Evolutionary conservation across 1,140 invertebrate genomes (phyloP).

Genomic region (Leptonema lineaticorne): DNA sequence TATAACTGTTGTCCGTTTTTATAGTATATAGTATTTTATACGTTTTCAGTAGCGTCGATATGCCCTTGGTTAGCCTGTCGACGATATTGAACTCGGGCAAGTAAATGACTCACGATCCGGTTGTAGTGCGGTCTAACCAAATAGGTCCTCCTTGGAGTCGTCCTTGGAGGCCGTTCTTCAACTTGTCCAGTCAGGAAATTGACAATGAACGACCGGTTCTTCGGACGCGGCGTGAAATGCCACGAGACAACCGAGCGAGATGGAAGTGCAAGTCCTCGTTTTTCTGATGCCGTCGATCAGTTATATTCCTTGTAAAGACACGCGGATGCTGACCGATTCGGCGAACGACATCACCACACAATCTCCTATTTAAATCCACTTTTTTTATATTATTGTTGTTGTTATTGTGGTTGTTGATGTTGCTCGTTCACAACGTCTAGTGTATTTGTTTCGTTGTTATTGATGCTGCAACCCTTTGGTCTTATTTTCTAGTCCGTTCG

Average conservation of each 20-base stretch:
- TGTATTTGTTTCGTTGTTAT: no score
- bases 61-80: neutral
- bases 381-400: no score
- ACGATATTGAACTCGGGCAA: neutral
- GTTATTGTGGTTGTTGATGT: no score
- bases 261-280: neutral
- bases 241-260: no score
- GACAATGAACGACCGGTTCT: neutral
- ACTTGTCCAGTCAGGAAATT: constrained; percentile 21
- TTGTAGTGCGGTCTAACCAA: constrained; percentile 7
- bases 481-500: no score
- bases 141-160: constrained; percentile 23
- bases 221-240: neutral
- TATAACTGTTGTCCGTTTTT: no score
- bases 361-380: neutral
- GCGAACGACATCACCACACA: neutral
- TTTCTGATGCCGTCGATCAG: neutral
- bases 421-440: no score
- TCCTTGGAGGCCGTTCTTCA: constrained; percentile 27
- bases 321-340: constrained; percentile 1
- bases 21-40: no score
- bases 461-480: no score
- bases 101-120: constrained; percentile 23
- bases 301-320: constrained; percentile 3
- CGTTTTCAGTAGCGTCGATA: no score